A percentile compares a stretch with the other conserved stretches of the same genome.
Evolutionary conservation across 2,797 vertebrate genomes (phyloP).

Genomic region (Poecilia gillii): DNA sequence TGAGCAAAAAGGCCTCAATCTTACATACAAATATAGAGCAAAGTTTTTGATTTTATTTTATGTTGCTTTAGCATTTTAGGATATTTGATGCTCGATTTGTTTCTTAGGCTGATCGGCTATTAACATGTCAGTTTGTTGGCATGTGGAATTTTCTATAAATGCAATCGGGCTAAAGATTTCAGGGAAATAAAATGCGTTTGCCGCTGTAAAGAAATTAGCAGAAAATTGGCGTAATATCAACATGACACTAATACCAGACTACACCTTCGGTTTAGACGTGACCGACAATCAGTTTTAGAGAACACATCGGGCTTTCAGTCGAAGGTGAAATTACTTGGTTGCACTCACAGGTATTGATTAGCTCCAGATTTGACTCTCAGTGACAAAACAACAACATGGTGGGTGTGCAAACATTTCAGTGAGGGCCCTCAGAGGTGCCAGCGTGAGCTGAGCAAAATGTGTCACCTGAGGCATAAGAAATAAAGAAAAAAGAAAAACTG

Average conservation of each 20-base stretch:
- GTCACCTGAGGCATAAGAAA: background rate
- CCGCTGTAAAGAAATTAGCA: background rate
- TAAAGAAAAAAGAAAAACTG: background rate
- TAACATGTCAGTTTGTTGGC: background rate
- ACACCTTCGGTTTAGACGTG: background rate
- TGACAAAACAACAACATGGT: background rate
- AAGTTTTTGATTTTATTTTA: background rate
- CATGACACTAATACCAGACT: background rate
- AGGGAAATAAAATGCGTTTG: background rate
- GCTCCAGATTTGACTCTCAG: background rate
- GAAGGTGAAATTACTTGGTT: background rate
- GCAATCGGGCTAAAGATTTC: background rate
- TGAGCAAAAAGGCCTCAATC: background rate
- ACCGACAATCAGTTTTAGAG: background rate
- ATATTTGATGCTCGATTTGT: background rate
- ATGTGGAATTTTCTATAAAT: background rate
- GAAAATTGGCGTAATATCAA: background rate
- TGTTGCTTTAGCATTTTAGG: background rate
- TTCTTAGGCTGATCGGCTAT: background rate
- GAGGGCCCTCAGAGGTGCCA: background rate
- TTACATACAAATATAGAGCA: background rate
- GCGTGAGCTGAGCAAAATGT: background rate
- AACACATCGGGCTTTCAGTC: background rate
- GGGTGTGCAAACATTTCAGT: background rate
- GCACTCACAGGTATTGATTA: slow-evolving; percentile 1